Conservation (phyloP, 2,888 invertebrate genomes). For the Teinopalpus imperialis region DNA sequence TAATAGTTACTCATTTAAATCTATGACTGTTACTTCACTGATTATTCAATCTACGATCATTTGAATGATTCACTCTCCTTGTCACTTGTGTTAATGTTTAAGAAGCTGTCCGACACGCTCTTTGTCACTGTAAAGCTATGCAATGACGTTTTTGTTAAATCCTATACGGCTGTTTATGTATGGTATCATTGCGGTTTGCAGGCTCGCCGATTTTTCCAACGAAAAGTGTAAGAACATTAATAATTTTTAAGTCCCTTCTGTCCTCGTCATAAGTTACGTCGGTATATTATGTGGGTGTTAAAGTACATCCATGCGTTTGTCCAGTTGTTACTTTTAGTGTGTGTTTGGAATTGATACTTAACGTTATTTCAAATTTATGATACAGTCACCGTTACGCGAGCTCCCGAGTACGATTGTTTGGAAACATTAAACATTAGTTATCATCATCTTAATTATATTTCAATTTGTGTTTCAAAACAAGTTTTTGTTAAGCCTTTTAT, state of each 20-base stretch:
- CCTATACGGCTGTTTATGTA: conserved; percentile 37
- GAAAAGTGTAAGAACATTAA: conserved; percentile 19
- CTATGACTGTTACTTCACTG: conserved; percentile 20
- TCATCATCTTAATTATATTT: conserved; percentile 32
- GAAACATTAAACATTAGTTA: conserved; percentile 34
- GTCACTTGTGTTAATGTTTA: conserved; percentile 27
- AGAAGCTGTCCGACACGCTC: conserved; percentile 30
- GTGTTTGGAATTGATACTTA: conserved; percentile 20
- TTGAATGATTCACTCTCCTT: conserved; percentile 34
- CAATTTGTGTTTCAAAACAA: too few species aligned
- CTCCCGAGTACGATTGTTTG: conserved; percentile 1
- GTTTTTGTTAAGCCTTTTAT: too few species aligned
- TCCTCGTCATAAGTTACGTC: conserved; percentile 24
- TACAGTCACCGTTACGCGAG: conserved; percentile 31
- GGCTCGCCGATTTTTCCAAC: conserved; percentile 32
- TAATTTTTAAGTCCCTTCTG: conserved; percentile 13
- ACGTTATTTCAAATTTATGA: conserved; percentile 16
- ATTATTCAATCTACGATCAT: conserved; percentile 29
- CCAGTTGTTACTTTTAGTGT: conserved; percentile 3
- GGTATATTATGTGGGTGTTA: conserved; percentile 22
- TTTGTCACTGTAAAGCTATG: conserved; percentile 57
- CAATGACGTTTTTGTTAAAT: conserved; percentile 50
- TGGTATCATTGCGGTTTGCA: conserved; percentile 60
- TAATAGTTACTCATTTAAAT: conserved; percentile 3
- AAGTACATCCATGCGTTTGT: background rate